A percentile compares a stretch with the other conserved stretches of the same genome.
Evolutionary conservation across 53 echinoderm and acorn worm species (phyloP).

Genomic region (Actinopyga echinites): DNA sequence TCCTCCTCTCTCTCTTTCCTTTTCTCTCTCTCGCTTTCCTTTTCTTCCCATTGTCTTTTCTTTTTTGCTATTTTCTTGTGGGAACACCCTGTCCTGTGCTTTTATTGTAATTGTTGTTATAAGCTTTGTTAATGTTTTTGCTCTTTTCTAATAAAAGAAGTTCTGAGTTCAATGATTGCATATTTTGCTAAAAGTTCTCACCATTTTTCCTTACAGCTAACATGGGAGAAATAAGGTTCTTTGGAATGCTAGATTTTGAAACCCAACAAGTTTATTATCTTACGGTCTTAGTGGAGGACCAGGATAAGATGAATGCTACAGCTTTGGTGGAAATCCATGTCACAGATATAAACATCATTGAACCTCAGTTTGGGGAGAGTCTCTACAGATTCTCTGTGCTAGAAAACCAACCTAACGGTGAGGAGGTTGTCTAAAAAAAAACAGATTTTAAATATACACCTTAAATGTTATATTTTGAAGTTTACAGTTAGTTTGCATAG

Average conservation of each 20-base stretch:
- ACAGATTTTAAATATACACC: not conserved
- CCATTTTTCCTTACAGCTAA: slow-evolving; percentile 35
- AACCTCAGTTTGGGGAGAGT: slow-evolving; percentile 35
- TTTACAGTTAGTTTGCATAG: not conserved
- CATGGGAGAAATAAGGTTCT: slow-evolving; percentile 55
- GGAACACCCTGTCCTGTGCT: too few species aligned
- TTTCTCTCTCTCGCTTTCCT: too few species aligned
- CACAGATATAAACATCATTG: slow-evolving; percentile 54
- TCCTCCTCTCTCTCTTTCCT: too few species aligned
- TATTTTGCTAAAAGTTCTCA: not conserved
- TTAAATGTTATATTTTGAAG: not conserved
- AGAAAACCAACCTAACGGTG: slow-evolving; percentile 53
- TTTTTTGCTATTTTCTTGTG: too few species aligned
- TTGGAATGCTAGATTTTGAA: slow-evolving; percentile 52
- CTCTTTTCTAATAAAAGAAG: too few species aligned
- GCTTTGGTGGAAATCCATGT: slow-evolving; percentile 49
- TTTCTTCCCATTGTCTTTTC: too few species aligned
- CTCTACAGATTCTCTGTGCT: slow-evolving; percentile 45
- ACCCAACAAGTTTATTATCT: slow-evolving; percentile 47
- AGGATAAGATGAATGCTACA: slow-evolving; percentile 45
- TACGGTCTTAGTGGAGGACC: slow-evolving; percentile 52
- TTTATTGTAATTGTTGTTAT: too few species aligned
- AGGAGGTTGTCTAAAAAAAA: not conserved
- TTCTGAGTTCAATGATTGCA: too few species aligned
- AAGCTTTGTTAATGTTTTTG: too few species aligned